Percentiles rank a stretch among this genome's conserved stretches.
phyloP scores from a whole-genome alignment of 2,888 invertebrate genomes.

The Cancer borealis region DNA sequence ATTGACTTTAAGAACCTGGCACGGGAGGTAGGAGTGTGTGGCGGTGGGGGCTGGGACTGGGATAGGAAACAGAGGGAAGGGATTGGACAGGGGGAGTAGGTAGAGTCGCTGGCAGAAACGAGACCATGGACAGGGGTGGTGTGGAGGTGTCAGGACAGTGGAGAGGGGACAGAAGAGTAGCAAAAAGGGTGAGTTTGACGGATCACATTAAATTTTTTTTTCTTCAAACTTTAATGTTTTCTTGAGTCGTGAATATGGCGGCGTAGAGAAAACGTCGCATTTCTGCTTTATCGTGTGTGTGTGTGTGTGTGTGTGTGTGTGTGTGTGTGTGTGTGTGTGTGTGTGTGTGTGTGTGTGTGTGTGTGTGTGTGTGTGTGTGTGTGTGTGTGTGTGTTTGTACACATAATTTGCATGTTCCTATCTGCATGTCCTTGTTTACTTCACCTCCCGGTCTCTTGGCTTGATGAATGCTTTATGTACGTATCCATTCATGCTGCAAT shows the following conservation, averaged over 20 bases:
- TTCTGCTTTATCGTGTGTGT: neutral
- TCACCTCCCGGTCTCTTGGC: neutral
- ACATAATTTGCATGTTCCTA: neutral
- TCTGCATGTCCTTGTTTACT: neutral
- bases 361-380: constrained; percentile 45
- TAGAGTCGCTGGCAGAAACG: neutral
- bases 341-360: constrained; percentile 34
- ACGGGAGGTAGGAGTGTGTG: neutral
- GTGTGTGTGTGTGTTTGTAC: neutral
- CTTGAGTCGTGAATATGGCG: neutral
- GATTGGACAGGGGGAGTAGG: neutral
- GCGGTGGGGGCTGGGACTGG: neutral
- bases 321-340: neutral
- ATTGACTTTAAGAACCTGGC: neutral
- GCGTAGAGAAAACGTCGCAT: neutral
- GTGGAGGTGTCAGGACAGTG: neutral
- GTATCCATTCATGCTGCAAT: neutral
- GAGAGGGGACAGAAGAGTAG: neutral
- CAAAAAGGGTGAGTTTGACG: neutral
- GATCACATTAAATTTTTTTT: neutral
- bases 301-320: neutral
- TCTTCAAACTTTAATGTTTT: neutral
- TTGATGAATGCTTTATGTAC: constrained; percentile 7
- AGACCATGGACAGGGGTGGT: neutral
- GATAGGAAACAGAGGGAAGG: neutral